phyloP scores from a whole-genome alignment of 2,797 vertebrate species.

The Lerista edwardsae region DNA sequence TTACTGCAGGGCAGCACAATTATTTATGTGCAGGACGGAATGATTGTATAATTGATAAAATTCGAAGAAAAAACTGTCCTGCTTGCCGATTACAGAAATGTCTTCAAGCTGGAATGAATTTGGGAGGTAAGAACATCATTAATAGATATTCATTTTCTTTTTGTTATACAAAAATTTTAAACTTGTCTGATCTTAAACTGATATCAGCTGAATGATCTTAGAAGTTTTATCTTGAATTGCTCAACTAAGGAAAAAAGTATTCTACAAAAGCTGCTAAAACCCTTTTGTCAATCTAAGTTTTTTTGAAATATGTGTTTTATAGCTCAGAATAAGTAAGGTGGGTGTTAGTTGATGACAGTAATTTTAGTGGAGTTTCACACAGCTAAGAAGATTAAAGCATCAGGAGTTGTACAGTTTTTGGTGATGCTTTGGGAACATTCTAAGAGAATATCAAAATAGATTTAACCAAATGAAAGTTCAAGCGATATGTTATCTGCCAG shows the following conservation, averaged over 20 bases:
- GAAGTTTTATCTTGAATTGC: slow-evolving; percentile 54
- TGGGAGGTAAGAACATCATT: slow-evolving; percentile 88
- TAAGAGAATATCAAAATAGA: slow-evolving; percentile 13
- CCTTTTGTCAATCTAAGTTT: slow-evolving; percentile 57
- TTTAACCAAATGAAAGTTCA: slow-evolving; percentile 19
- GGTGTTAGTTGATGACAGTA: slow-evolving; percentile 61
- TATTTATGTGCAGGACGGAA: slow-evolving; percentile 99
- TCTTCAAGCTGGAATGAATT: slow-evolving; percentile 99
- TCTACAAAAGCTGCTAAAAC: slow-evolving; percentile 55
- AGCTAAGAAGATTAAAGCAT: slow-evolving; percentile 50
- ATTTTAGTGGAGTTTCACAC: slow-evolving; percentile 48
- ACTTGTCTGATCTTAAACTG: slow-evolving; percentile 47
- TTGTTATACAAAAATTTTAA: slow-evolving; percentile 53
- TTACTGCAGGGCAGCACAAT: slow-evolving; percentile 94
- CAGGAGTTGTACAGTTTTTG: slow-evolving; percentile 16
- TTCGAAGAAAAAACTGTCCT: slow-evolving; percentile 98
- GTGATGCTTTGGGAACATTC: slow-evolving; percentile 5
- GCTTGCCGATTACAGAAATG: slow-evolving; percentile 98
- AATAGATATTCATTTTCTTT: slow-evolving; percentile 52
- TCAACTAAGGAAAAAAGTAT: slow-evolving; percentile 28
- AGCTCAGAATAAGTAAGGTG: slow-evolving; percentile 57
- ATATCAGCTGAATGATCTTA: slow-evolving; percentile 50
- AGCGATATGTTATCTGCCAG: slow-evolving; percentile 21
- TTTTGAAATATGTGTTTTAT: slow-evolving; percentile 46
- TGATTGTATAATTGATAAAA: slow-evolving; percentile 99